phyloP scores from a whole-genome alignment of 2,888 invertebrate species.

The Trichogramma evanescens region DNA sequence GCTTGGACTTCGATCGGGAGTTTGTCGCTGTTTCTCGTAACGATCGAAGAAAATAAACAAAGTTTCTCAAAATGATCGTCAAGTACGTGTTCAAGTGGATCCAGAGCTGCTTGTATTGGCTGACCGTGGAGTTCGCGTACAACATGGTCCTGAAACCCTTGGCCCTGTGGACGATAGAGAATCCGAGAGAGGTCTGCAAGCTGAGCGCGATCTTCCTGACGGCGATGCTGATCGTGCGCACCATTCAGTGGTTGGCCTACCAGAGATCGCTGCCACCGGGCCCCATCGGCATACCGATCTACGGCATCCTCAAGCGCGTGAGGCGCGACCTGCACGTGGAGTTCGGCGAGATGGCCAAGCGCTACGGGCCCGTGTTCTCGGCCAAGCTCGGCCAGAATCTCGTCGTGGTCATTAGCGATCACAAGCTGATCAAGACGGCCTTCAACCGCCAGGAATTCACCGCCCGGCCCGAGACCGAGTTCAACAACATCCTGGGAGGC shows the following conservation, averaged over 20 bases:
- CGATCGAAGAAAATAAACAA: not conserved
- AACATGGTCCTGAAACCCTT: not conserved
- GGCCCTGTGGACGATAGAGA: slow-evolving; percentile 23
- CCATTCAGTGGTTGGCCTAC: slow-evolving; percentile 14
- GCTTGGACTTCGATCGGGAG: too few relatives aligned
- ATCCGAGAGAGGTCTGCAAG: slow-evolving; percentile 29
- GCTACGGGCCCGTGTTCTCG: slow-evolving; percentile 76
- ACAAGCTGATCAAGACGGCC: slow-evolving; percentile 76
- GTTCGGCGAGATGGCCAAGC: slow-evolving; percentile 67
- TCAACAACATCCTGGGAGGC: slow-evolving; percentile 79
- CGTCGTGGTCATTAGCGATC: slow-evolving; percentile 80
- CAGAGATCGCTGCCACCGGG: slow-evolving; percentile 65
- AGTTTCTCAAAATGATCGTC: slow-evolving; percentile 34
- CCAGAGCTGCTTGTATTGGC: slow-evolving; percentile 27
- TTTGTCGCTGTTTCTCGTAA: too few relatives aligned
- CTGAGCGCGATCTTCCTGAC: slow-evolving; percentile 49
- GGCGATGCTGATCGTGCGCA: slow-evolving; percentile 46
- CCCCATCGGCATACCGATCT: slow-evolving; percentile 78
- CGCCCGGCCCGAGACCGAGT: slow-evolving; percentile 78
- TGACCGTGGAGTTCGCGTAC: slow-evolving; percentile 1
- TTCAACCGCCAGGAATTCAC: slow-evolving; percentile 82
- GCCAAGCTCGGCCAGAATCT: slow-evolving; percentile 74
- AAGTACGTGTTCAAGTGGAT: slow-evolving; percentile 34
- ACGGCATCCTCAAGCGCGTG: slow-evolving; percentile 71
- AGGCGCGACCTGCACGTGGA: slow-evolving; percentile 60